A percentile compares a stretch with the other conserved stretches of the same genome.
These are phyloP conservation scores for Calephelis nemesis DNA, from an alignment of 1,140 invertebrate genomes.

Conservation along the genomic window DNA sequence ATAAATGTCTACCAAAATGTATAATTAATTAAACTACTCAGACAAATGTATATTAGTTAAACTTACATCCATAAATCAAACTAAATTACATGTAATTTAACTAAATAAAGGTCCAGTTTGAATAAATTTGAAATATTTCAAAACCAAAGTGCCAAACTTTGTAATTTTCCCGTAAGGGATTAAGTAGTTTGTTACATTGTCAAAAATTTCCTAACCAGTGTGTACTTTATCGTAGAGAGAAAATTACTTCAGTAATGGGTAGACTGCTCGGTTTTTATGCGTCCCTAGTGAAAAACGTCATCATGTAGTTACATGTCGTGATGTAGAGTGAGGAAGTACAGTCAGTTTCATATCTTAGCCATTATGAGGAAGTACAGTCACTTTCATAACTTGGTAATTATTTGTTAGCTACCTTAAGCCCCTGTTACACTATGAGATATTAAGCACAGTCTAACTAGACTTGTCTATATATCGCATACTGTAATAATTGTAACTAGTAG, in stretches of 20 bases:
- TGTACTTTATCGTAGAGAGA: constrained; percentile 5
- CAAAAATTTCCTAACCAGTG: constrained; percentile 1
- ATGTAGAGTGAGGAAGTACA: background rate
- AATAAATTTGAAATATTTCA: constrained; percentile 3
- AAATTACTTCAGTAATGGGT: constrained; percentile 11
- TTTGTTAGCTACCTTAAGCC: background rate
- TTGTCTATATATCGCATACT: no score
- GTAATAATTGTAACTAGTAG: no score
- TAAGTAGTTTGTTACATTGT: constrained; percentile 4
- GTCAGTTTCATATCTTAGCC: no score
- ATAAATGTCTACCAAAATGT: no score
- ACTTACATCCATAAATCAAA: no score
- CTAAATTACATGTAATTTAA: no score
- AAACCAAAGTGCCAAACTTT: constrained; percentile 5
- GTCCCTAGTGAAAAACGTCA: constrained; percentile 13
- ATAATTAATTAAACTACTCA: no score
- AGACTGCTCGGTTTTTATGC: constrained; percentile 9
- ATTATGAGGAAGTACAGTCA: background rate
- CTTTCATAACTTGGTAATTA: no score
- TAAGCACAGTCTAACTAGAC: no score
- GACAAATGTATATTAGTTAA: no score
- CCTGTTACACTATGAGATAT: no score
- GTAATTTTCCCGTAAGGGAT: constrained; percentile 11
- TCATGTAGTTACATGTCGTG: background rate
- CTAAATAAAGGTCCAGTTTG: no score